A percentile compares a stretch with the other conserved stretches of the same genome.
These are phyloP conservation scores for Microplitis demolitor DNA, from an alignment of 1,140 invertebrate genomes.

Conservation along the genomic window DNA sequence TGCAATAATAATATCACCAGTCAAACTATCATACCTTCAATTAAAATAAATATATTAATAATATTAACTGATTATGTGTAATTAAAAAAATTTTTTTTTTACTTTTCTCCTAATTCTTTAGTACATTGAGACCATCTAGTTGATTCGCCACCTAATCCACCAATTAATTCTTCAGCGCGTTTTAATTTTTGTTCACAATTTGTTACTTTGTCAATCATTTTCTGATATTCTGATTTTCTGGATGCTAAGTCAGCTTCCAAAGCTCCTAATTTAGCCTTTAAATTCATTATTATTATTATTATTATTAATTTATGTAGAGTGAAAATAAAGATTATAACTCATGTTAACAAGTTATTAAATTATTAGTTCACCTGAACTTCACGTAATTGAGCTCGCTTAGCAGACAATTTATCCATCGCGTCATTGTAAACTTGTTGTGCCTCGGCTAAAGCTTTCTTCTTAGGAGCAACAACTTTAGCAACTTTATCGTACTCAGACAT, in stretches of 20 bases:
- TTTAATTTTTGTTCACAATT: slow-evolving; percentile 88
- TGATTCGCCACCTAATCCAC: slow-evolving; percentile 83
- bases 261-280: slow-evolving; percentile 42
- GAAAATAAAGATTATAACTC: not conserved
- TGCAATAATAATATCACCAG: slow-evolving; percentile 84
- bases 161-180: slow-evolving; percentile 90
- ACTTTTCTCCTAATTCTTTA: slow-evolving; percentile 72
- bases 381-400: slow-evolving; percentile 78
- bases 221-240: slow-evolving; percentile 61
- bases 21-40: slow-evolving; percentile 63
- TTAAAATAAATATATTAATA: slow-evolving; percentile 14
- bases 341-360: not conserved
- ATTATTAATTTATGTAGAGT: too few species aligned
- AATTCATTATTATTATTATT: not conserved
- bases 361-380: slow-evolving; percentile 58
- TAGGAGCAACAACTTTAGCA: slow-evolving; percentile 85
- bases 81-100: slow-evolving; percentile 24
- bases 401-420: slow-evolving; percentile 72
- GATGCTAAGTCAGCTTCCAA: slow-evolving; percentile 71
- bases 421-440: slow-evolving; percentile 74
- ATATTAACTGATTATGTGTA: not conserved
- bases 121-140: slow-evolving; percentile 82
- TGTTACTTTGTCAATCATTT: slow-evolving; percentile 81
- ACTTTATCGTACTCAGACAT: slow-evolving; percentile 94
- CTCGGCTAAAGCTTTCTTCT: slow-evolving; percentile 76